Evolutionary conservation across 2,797 vertebrate genomes (phyloP).

Genomic region (Sebastolobus altivelis): DNA sequence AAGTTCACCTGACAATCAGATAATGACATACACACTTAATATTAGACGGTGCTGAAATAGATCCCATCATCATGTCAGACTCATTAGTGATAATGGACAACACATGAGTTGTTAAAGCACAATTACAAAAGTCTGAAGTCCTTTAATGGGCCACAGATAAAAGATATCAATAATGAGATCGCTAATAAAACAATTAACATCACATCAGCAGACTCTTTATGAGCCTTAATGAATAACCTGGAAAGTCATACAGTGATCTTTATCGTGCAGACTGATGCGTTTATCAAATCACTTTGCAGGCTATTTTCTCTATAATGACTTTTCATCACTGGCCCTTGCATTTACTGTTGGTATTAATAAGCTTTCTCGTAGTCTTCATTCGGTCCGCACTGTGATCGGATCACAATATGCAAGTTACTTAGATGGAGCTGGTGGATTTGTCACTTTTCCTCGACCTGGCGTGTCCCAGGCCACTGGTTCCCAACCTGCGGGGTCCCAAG

Average conservation of each 20-base stretch:
- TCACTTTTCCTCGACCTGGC: background rate
- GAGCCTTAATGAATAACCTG: background rate
- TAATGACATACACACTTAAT: background rate
- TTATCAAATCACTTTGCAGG: background rate
- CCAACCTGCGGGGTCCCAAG: too few relatives aligned
- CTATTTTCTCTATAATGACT: background rate
- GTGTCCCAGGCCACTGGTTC: background rate
- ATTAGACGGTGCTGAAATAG: background rate
- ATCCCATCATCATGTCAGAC: background rate
- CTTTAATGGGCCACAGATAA: background rate
- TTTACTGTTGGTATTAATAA: background rate
- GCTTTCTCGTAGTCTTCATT: background rate
- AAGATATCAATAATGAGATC: background rate
- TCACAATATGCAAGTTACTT: background rate
- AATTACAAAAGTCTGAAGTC: conserved; percentile 22
- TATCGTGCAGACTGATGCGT: background rate
- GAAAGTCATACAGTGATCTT: background rate
- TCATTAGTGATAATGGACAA: background rate
- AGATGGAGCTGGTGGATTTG: background rate
- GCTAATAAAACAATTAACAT: background rate
- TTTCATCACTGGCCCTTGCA: background rate
- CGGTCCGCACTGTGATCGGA: background rate
- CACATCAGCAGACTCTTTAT: background rate
- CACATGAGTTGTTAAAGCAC: background rate
- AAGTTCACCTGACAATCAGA: conserved; percentile 66